Percentiles rank a stretch among this genome's conserved stretches.
Conservation (phyloP, 2,797 vertebrate species). For the Rhinogobio ventralis region DNA sequence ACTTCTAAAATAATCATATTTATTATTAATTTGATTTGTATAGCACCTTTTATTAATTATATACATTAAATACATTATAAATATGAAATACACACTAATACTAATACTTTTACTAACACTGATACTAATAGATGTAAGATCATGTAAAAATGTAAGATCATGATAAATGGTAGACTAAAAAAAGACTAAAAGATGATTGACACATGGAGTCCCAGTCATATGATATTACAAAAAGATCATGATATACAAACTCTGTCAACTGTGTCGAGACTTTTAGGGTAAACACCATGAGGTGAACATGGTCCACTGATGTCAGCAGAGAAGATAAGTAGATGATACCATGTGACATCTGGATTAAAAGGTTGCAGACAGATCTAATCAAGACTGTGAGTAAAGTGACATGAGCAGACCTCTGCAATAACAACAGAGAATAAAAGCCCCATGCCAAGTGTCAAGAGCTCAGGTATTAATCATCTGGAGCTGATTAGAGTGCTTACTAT, state of each 20-base stretch:
- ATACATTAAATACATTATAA: too few relatives aligned
- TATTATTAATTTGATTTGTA: too few relatives aligned
- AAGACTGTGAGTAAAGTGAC: conserved; percentile 25
- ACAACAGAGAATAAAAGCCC: background rate
- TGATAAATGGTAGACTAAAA: too few relatives aligned
- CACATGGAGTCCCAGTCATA: background rate
- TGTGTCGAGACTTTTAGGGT: background rate
- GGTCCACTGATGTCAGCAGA: background rate
- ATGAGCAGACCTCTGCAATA: conserved; percentile 10
- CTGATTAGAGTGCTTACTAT: conserved; percentile 42
- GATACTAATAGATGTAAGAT: too few relatives aligned
- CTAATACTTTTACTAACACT: too few relatives aligned
- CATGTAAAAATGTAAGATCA: too few relatives aligned
- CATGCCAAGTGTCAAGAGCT: conserved; percentile 21
- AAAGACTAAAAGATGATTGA: too few relatives aligned
- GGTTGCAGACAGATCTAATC: conserved; percentile 6
- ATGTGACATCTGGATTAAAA: conserved; percentile 16
- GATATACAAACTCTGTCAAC: background rate
- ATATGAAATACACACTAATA: too few relatives aligned
- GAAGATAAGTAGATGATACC: background rate
- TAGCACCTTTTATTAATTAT: too few relatives aligned
- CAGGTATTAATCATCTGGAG: conserved; percentile 34
- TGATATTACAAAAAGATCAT: background rate
- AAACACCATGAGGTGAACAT: background rate
- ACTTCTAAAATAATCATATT: too few relatives aligned